Conservation (phyloP, 2,888 invertebrate genomes). For the Temnothorax ravouxi region DNA sequence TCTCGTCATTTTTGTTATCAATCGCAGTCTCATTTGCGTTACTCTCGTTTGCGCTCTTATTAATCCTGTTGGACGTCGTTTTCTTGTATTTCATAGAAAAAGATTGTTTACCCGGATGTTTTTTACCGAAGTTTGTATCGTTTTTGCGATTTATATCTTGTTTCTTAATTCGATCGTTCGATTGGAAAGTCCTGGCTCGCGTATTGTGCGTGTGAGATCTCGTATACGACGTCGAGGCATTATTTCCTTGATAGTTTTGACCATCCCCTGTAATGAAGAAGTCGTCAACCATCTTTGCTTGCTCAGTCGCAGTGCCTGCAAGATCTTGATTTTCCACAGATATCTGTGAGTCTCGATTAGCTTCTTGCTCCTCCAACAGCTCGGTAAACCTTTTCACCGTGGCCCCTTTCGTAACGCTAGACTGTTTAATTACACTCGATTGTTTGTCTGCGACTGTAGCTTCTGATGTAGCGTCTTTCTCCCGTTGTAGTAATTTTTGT, state of each 20-base stretch:
- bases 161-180: neutral
- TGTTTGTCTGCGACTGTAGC: slow-evolving; percentile 18
- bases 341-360: neutral
- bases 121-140: neutral
- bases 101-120: neutral
- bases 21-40: neutral
- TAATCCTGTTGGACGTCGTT: neutral
- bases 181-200: neutral
- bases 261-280: slow-evolving; percentile 79
- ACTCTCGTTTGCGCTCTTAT: neutral
- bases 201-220: slow-evolving; percentile 6
- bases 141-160: slow-evolving; percentile 7
- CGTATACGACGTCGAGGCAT: neutral
- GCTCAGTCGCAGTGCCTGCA: neutral
- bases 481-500: neutral
- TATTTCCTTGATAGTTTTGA: neutral
- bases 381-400: slow-evolving; percentile 79
- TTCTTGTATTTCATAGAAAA: neutral
- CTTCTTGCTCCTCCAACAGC: slow-evolving; percentile 71
- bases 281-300: slow-evolving; percentile 74
- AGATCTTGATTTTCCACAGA: neutral
- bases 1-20: slow-evolving; percentile 30
- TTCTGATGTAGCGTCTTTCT: slow-evolving; percentile 6
- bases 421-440: slow-evolving; percentile 16
- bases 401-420: slow-evolving; percentile 70